Evolutionary conservation across 2,797 vertebrate genomes (phyloP).

Genomic region (Oreonectes daqikongensis): DNA sequence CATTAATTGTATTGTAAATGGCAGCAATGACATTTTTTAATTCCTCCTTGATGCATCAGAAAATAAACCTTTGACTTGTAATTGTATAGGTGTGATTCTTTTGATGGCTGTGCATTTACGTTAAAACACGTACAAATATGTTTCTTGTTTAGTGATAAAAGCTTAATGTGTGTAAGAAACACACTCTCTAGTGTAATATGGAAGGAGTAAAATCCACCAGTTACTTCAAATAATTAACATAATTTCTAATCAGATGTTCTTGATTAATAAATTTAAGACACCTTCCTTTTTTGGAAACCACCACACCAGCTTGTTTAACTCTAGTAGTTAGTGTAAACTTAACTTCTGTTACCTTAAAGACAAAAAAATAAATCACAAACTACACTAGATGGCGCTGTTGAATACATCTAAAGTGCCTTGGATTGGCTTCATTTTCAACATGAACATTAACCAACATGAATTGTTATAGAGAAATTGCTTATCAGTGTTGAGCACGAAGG

Average conservation of each 20-base stretch:
- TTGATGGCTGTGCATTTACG: neutral
- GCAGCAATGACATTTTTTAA: slow-evolving; percentile 71
- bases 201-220: neutral
- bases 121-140: neutral
- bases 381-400: slow-evolving; percentile 35
- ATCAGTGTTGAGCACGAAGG: no score
- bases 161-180: neutral
- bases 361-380: neutral
- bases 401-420: neutral
- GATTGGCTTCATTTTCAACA: neutral
- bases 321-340: neutral
- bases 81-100: slow-evolving; percentile 16
- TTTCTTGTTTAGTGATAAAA: neutral
- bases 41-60: slow-evolving; percentile 70
- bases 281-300: neutral
- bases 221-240: no score
- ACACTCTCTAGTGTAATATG: neutral
- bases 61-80: slow-evolving; percentile 75
- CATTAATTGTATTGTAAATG: slow-evolving; percentile 64
- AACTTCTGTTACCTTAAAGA: neutral
- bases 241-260: neutral
- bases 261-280: neutral
- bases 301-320: neutral
- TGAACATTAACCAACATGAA: no score
- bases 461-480: no score